Percentiles rank a stretch among this genome's conserved stretches.
These are phyloP conservation scores for Emesis castigata DNA, from an alignment of 2,888 invertebrate genomes.

Conservation along the genomic window DNA sequence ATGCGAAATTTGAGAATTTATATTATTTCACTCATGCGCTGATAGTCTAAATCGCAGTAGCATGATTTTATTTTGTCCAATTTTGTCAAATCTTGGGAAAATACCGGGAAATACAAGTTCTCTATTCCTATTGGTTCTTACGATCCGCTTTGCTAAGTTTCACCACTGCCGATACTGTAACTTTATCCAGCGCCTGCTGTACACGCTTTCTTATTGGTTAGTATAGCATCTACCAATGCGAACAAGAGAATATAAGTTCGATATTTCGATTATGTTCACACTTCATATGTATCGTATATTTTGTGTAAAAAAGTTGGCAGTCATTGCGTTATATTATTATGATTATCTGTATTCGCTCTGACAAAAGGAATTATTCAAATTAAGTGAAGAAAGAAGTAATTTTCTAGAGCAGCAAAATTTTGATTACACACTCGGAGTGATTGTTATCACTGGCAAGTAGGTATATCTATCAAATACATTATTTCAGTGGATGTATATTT, in stretches of 20 bases:
- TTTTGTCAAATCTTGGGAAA: too few relatives aligned
- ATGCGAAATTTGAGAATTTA: slow-evolving; percentile 10
- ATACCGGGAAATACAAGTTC: neutral
- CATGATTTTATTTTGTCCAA: too few relatives aligned
- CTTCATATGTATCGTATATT: neutral
- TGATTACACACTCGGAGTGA: too few relatives aligned
- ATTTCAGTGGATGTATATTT: too few relatives aligned
- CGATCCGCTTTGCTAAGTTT: neutral
- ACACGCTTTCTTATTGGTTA: neutral
- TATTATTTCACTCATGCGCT: neutral
- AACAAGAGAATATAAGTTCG: neutral
- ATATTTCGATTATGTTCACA: slow-evolving; percentile 1
- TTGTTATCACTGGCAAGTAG: too few relatives aligned
- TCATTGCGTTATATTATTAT: too few relatives aligned
- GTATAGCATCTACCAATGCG: neutral
- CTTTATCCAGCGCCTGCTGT: neutral
- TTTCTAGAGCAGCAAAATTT: too few relatives aligned
- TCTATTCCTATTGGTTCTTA: neutral
- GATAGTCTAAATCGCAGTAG: too few relatives aligned
- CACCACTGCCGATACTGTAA: neutral
- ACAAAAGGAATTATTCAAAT: too few relatives aligned
- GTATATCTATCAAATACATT: too few relatives aligned
- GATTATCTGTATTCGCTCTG: too few relatives aligned
- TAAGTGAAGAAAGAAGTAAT: too few relatives aligned
- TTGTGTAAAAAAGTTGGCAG: neutral